phyloP scores from a whole-genome alignment of 92 coral and sea anemone species.

The Heliopora coerulea region DNA sequence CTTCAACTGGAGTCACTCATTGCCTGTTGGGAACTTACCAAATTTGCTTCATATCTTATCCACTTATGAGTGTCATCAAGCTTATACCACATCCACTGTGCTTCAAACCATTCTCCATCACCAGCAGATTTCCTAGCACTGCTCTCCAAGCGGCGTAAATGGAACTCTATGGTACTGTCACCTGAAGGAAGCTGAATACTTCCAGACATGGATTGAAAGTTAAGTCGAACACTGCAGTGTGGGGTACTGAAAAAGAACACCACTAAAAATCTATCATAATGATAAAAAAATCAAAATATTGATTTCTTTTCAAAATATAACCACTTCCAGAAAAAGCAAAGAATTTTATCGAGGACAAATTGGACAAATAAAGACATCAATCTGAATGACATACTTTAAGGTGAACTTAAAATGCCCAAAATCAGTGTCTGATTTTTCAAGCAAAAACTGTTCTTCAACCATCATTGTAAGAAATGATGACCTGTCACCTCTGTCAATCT shows the following conservation, averaged over 20 bases:
- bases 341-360: too few relatives aligned
- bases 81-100: conserved; percentile 82
- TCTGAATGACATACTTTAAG: too few relatives aligned
- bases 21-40: too few relatives aligned
- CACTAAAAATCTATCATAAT: not conserved
- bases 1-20: too few relatives aligned
- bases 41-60: conserved; percentile 53
- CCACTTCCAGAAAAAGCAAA: too few relatives aligned
- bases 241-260: not conserved
- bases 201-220: conserved; percentile 25
- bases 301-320: too few relatives aligned
- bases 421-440: too few relatives aligned
- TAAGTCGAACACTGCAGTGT: conserved; percentile 8
- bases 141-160: conserved; percentile 25
- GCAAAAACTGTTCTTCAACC: too few relatives aligned
- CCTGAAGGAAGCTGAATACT: not conserved
- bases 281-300: not conserved
- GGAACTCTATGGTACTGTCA: not conserved
- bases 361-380: too few relatives aligned
- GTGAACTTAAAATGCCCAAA: too few relatives aligned
- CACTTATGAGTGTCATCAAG: conserved; percentile 50
- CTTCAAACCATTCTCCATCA: conserved; percentile 21
- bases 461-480: too few relatives aligned
- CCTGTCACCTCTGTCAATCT: too few relatives aligned
- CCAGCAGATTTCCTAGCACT: not conserved